phyloP scores from a whole-genome alignment of 2,888 invertebrate genomes.

The Drosophila cyrtoloma region DNA sequence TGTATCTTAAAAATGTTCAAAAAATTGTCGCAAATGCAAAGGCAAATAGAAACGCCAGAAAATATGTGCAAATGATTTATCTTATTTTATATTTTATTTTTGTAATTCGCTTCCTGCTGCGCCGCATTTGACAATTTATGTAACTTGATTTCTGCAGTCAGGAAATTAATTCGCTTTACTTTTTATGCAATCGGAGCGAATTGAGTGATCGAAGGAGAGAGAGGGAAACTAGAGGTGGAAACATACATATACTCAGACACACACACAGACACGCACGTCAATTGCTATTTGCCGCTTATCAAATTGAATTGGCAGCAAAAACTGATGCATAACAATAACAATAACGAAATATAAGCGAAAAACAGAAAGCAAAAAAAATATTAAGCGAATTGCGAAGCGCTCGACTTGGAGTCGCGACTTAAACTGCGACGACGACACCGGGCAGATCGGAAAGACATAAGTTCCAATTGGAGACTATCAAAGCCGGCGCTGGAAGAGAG shows the following conservation, averaged over 20 bases:
- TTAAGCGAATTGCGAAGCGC: constrained; percentile 42
- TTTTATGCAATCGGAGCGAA: constrained; percentile 72
- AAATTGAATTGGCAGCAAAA: constrained; percentile 59
- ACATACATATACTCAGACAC: constrained; percentile 16
- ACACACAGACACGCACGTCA: constrained; percentile 42
- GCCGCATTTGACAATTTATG: constrained; percentile 72
- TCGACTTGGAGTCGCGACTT: constrained; percentile 61
- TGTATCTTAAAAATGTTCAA: constrained; percentile 18
- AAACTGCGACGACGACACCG: constrained; percentile 57
- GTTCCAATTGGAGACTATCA: constrained; percentile 40
- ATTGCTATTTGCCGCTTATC: constrained; percentile 70
- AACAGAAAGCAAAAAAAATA: constrained; percentile 8
- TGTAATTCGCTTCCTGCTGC: constrained; percentile 68
- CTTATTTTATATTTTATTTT: constrained; percentile 19
- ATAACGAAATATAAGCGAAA: constrained; percentile 21
- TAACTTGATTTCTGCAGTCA: constrained; percentile 56
- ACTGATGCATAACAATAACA: constrained; percentile 56
- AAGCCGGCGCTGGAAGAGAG: constrained; percentile 36
- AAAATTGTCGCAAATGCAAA: constrained; percentile 15
- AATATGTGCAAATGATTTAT: constrained; percentile 21
- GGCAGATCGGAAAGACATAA: constrained; percentile 42
- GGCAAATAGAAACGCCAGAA: constrained; percentile 18
- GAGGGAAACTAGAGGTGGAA: constrained; percentile 3
- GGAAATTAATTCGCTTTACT: constrained; percentile 74
- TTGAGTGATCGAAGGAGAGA: constrained; percentile 13